Percentiles rank a stretch among this genome's conserved stretches.
Evolutionary conservation across 2,888 invertebrate genomes (phyloP).

Genomic region (Drosophila mimetica): DNA sequence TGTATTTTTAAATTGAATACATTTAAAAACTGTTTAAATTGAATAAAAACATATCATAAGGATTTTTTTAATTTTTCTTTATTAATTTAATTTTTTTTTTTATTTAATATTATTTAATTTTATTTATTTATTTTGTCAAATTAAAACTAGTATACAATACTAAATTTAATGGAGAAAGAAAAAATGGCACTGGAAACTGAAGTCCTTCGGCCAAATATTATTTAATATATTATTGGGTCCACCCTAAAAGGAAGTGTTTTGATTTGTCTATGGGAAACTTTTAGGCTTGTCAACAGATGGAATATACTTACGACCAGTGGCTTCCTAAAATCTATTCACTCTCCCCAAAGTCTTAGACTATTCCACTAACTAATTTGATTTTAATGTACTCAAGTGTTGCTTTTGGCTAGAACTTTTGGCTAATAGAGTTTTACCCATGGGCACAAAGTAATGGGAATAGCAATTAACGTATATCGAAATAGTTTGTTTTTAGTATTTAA

Average conservation of each 20-base stretch:
- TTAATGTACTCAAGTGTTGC: constrained; percentile 52
- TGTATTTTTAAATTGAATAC: not conserved
- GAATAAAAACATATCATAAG: too few species aligned
- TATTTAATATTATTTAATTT: too few species aligned
- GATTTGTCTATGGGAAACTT: constrained; percentile 19
- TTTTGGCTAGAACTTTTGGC: constrained; percentile 3
- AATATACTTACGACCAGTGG: not conserved
- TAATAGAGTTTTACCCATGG: constrained; percentile 14
- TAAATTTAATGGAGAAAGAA: too few species aligned
- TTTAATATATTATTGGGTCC: too few species aligned
- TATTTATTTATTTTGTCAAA: too few species aligned
- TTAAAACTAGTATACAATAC: too few species aligned
- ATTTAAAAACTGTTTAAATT: too few species aligned
- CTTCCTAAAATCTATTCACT: constrained; percentile 1
- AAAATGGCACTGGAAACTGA: too few species aligned
- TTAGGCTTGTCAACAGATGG: constrained; percentile 9
- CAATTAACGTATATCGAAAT: not conserved
- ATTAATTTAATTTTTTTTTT: too few species aligned
- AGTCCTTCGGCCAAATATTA: too few species aligned
- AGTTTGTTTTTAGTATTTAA: not conserved
- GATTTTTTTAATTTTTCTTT: too few species aligned
- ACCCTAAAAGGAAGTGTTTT: constrained; percentile 12
- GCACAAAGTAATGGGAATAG: not conserved
- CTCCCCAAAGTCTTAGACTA: not conserved
- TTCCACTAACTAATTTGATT: constrained; percentile 58